phyloP scores from a whole-genome alignment of 2,797 vertebrate genomes.

The Enteromius argenteus region DNA sequence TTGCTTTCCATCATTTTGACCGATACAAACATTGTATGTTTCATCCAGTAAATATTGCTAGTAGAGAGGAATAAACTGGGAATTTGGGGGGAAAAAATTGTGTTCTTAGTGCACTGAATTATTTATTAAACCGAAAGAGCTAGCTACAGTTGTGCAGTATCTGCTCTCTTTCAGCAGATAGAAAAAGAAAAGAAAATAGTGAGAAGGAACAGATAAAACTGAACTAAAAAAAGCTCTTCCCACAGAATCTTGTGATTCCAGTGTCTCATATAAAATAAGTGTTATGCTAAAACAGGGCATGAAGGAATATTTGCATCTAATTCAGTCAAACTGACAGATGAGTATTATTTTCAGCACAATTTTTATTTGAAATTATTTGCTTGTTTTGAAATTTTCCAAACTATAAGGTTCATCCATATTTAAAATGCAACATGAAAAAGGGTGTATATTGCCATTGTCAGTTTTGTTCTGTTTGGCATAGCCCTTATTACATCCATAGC shows the following conservation, averaged over 20 bases:
- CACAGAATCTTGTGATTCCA: background rate
- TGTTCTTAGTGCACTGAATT: background rate
- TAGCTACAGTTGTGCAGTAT: background rate
- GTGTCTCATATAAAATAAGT: background rate
- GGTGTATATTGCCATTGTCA: background rate
- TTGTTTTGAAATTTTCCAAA: background rate
- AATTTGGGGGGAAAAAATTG: background rate
- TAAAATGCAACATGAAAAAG: background rate
- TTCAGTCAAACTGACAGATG: background rate
- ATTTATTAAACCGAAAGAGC: background rate
- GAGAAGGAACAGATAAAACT: background rate
- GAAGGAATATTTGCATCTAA: too few species aligned
- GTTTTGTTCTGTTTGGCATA: background rate
- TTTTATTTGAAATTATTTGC: background rate
- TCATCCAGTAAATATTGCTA: background rate
- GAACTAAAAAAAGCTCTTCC: background rate
- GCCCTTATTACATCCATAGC: background rate
- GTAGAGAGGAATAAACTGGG: background rate
- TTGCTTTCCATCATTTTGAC: background rate
- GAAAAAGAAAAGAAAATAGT: background rate
- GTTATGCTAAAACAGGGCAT: background rate
- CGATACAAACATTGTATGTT: background rate
- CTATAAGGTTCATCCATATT: background rate
- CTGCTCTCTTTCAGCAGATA: background rate
- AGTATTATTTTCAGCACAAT: background rate